A percentile compares a stretch with the other conserved stretches of the same genome.
These are phyloP conservation scores for Luffia ferchaultella DNA, from an alignment of 2,888 invertebrate species.

Conservation along the genomic window DNA sequence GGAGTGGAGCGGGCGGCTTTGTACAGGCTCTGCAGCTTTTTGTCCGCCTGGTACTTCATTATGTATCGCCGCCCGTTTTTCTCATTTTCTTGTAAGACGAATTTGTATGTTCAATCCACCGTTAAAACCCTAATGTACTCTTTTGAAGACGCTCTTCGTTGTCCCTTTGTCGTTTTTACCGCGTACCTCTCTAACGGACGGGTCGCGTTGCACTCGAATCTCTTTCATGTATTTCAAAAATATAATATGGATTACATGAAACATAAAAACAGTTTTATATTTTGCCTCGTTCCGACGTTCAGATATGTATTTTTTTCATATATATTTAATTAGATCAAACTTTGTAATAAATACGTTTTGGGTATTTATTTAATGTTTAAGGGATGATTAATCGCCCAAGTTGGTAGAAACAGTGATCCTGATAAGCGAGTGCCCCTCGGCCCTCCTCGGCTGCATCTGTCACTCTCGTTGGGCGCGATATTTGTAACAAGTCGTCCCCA, in stretches of 20 bases:
- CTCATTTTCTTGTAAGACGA: slow-evolving; percentile 22
- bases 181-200: too few species aligned
- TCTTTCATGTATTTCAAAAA: too few species aligned
- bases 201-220: too few species aligned
- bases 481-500: slow-evolving; percentile 40
- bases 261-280: too few species aligned
- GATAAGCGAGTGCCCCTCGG: background rate
- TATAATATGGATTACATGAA: too few species aligned
- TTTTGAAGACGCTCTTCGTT: slow-evolving; percentile 18
- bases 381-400: background rate
- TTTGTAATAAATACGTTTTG: slow-evolving; percentile 6
- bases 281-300: too few species aligned
- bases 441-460: slow-evolving; percentile 30
- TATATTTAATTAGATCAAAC: too few species aligned
- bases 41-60: slow-evolving; percentile 23
- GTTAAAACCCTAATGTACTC: slow-evolving; percentile 28
- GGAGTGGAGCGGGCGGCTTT: too few species aligned
- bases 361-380: background rate
- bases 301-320: too few species aligned
- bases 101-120: slow-evolving; percentile 35
- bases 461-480: slow-evolving; percentile 30
- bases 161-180: slow-evolving; percentile 24
- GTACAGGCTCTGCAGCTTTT: background rate
- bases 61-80: slow-evolving; percentile 27
- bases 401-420: background rate